Conservation (phyloP, 2,113 vertebrate genomes). For the Mesembrinibis cayennensis region DNA sequence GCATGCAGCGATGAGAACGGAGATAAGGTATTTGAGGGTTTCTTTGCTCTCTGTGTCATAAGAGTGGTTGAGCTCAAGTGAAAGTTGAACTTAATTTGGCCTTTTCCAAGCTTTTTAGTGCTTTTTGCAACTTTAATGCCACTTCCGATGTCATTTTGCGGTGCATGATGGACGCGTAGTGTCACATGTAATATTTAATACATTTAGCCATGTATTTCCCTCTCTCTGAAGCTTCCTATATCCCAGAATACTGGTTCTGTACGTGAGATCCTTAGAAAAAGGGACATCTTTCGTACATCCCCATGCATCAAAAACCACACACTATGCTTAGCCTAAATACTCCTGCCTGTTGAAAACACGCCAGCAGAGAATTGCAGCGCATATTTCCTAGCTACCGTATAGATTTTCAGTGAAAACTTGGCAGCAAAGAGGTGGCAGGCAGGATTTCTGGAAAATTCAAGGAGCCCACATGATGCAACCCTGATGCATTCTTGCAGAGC, state of each 20-base stretch:
- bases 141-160: neutral
- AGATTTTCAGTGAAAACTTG: neutral
- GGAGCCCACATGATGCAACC: conserved; percentile 56
- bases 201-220: neutral
- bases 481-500: conserved; percentile 5
- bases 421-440: neutral
- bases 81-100: neutral
- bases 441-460: neutral
- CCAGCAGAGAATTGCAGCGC: neutral
- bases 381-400: neutral
- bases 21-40: neutral
- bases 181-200: neutral
- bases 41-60: neutral
- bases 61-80: neutral
- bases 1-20: neutral
- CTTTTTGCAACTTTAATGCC: neutral
- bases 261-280: neutral
- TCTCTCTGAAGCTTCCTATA: neutral
- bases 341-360: neutral
- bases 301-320: neutral
- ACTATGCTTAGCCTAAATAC: neutral
- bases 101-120: neutral
- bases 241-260: neutral
- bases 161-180: fast-evolving
- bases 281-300: fast-evolving